A percentile compares a stretch with the other conserved stretches of the same genome.
These are phyloP conservation scores for Danio albolineatus DNA, from an alignment of 2,797 vertebrate species.

Conservation along the genomic window DNA sequence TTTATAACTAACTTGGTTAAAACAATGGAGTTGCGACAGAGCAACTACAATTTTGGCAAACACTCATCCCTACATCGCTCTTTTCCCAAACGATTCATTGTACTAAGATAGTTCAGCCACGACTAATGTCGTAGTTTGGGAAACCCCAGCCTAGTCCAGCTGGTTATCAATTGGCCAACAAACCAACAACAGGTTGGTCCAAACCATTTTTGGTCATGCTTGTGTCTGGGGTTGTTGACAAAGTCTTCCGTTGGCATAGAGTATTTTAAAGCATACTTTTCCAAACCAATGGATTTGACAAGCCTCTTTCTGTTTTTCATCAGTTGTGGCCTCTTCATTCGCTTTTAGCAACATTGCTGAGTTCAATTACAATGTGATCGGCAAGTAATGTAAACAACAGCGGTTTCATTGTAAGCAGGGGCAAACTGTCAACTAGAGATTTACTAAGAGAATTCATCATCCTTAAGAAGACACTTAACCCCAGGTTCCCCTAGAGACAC, in stretches of 20 bases:
- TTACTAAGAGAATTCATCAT: conserved; percentile 1
- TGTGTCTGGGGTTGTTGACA: neutral
- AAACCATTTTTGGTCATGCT: neutral
- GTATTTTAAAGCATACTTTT: conserved; percentile 8
- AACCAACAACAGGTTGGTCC: too few relatives aligned
- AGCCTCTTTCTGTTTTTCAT: neutral
- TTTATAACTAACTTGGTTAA: too few relatives aligned
- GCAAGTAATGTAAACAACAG: conserved; percentile 5
- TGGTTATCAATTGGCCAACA: neutral
- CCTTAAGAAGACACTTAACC: conserved; percentile 14
- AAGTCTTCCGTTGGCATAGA: neutral
- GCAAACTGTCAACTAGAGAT: conserved; percentile 6
- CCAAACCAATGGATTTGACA: neutral
- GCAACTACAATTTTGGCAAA: too few relatives aligned
- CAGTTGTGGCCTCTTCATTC: neutral
- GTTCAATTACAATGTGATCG: conserved; percentile 25
- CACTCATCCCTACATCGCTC: too few relatives aligned
- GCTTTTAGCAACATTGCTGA: neutral
- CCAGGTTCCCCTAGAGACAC: neutral
- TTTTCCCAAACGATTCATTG: too few relatives aligned
- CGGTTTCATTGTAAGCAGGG: conserved; percentile 2
- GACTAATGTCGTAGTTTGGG: too few relatives aligned
- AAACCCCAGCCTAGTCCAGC: neutral
- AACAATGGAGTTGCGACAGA: too few relatives aligned
- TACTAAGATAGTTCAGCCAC: too few relatives aligned